Base-by-base conservation (phyloP, 2,113 vertebrate species). In the Charina bottae region DNA sequence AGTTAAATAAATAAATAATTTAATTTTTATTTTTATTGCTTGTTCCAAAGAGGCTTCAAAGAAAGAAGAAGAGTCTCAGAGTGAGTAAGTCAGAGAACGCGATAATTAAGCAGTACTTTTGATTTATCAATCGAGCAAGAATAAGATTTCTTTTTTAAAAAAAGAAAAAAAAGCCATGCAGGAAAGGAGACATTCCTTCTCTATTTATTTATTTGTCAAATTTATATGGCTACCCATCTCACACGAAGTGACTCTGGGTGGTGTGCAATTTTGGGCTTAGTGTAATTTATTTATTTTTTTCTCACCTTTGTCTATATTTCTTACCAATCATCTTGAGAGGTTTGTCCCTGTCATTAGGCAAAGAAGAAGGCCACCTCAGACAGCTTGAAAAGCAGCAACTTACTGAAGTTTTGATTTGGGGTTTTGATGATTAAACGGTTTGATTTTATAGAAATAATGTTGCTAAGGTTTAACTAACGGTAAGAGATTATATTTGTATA, bases 71-170 rank as follows among this genome's bases (percentile, higher is more conserved):
- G n/a, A n/a, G 90, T 37, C 55, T 37, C 42, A 83, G 91, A 26
- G 88, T 4, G 92, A 28, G 10, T 64, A 83, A 93, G 23, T 94
- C 84, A 88, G 4, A 91, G 15, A 1, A 59, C 0, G 85, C 5
- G 83, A 87, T 93, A 93, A 92, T 54, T 42, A 83, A 89, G 28
- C 17, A 87, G 2, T 59, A 56, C 28, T 37, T 37, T 1, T 87
- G 78, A 91, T n/a, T n/a, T 10, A 53, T 68, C 17, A 54, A 49
- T n/a, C 3, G 62, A 64, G 87, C 2, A 64, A 2, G 37, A 28
- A 7, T 28, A 26, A 60, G 6, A 49, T 60, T 15, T 62, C 17
- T 88, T 88, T 46, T 62, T 62, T 46, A 12, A 87, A 46, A 88
- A 42, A 46, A 59, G 56, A 13, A 62, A 87, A 42, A 62, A 23